phyloP scores from a whole-genome alignment of 2,888 invertebrate genomes.

The Saturnia japonica region DNA sequence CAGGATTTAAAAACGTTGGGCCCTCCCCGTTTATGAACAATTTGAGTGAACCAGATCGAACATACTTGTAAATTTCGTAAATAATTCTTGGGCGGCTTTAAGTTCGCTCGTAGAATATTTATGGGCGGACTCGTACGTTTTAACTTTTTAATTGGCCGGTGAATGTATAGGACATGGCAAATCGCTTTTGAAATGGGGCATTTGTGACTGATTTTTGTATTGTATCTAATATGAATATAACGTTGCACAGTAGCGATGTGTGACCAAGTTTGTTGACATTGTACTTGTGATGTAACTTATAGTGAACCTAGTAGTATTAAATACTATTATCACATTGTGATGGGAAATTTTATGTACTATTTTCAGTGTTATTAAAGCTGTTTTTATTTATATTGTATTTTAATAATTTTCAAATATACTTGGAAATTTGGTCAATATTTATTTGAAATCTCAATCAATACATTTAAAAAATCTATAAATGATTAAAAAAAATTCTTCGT shows the following conservation, averaged over 20 bases:
- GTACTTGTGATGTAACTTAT: conserved; percentile 44
- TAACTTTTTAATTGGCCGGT: conserved; percentile 8
- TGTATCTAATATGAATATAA: conserved; percentile 13
- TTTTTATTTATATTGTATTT: conserved; percentile 45
- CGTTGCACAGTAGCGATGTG: conserved; percentile 3
- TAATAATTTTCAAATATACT: neutral
- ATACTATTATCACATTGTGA: conserved; percentile 51
- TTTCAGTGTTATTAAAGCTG: conserved; percentile 69
- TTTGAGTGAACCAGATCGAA: too few relatives aligned
- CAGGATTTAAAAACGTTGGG: neutral
- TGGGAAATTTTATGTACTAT: conserved; percentile 69
- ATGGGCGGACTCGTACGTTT: neutral
- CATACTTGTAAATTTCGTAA: conserved; percentile 25
- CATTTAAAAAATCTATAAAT: neutral
- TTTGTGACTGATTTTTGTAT: conserved; percentile 31
- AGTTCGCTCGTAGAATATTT: neutral
- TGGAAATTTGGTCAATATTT: neutral
- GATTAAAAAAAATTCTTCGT: neutral
- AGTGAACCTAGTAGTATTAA: conserved; percentile 68
- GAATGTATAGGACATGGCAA: conserved; percentile 44
- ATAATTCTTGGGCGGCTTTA: conserved; percentile 36
- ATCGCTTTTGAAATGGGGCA: conserved; percentile 41
- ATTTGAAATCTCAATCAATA: neutral
- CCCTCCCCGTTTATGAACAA: neutral
- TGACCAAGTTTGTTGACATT: neutral